Base-by-base conservation (phyloP, 1,140 invertebrate species). In the Proctacanthus coquilletti region DNA sequence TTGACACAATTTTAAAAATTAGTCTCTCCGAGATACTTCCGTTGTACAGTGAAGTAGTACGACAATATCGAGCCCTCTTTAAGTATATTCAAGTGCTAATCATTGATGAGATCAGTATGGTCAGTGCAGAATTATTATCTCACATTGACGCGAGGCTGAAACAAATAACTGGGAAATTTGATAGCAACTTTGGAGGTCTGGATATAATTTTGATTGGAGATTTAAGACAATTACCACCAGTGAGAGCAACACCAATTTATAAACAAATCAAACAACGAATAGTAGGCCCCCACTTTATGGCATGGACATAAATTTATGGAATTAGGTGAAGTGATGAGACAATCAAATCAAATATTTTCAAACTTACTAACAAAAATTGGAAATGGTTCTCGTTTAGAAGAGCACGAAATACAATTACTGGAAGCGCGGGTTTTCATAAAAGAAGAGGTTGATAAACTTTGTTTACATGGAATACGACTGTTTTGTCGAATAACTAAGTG, bases 91-190 rank as follows among this genome's bases (percentile, higher is more conserved):
- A 40, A 36, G 40, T 45, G 11, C 6, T 48, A 13, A 41, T 46
- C 34, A 42, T 47, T 42, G 47, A 51, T 31, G 43, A 51, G 40
- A 37, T 49, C 2, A 51, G 45, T 21, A 49, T 49, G 43, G 43
- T 51, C 18, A 21, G 47, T 19, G 42, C 45, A 15, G 41, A 51
- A 39, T 18, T 51, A 3, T 40, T 51, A 21, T 9, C 8, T 1
- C 18, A 45, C 34, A 49, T 51, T 31, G 34, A 51, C 21, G 3
- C 23, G 10, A 27, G 49, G 34, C 33, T 50, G 36, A 48, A 49
- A 30, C 36, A 47, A 37, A 49, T 47, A 15, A 45, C 45, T 4
- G 43, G 43, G 8, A 43, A 39, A 13, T 37, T 29, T 32, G 9
- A 47, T n/a, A 9, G 9, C 10, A 31, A 41, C 31, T 47, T 47